A percentile compares a stretch with the other conserved stretches of the same genome.
Evolutionary conservation across 2,113 vertebrate species (phyloP).

Genomic region (Cavia porcellus): DNA sequence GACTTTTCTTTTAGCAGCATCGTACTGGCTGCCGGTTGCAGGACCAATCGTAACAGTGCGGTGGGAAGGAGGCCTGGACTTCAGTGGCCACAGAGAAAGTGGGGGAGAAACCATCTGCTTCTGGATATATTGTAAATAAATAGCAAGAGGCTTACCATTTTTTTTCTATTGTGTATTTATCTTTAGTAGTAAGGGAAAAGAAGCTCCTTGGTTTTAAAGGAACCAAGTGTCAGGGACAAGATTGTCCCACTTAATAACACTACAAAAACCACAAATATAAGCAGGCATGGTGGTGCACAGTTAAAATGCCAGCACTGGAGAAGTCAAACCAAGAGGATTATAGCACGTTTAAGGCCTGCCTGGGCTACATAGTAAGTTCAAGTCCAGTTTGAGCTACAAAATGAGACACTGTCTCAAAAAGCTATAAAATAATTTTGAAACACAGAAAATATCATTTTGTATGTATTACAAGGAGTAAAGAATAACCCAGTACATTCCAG

Average conservation of each 20-base stretch:
- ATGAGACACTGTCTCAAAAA: not conserved
- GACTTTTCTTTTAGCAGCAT: not conserved
- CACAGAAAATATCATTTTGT: not conserved
- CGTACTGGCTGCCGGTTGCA: not conserved
- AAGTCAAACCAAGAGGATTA: not conserved
- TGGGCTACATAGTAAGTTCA: not conserved
- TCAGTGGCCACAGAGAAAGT: not conserved
- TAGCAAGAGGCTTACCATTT: not conserved
- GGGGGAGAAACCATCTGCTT: not conserved
- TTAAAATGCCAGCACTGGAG: not conserved
- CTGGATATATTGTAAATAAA: not conserved
- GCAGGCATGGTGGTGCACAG: not conserved
- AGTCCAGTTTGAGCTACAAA: not conserved
- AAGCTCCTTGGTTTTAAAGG: not conserved
- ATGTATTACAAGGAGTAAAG: not conserved
- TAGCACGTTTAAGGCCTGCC: not conserved
- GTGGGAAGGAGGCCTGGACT: not conserved
- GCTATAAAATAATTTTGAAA: not conserved
- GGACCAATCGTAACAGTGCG: not conserved
- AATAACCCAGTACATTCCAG: not conserved
- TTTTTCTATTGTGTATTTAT: not conserved
- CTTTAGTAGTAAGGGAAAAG: not conserved
- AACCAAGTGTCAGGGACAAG: not conserved
- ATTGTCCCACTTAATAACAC: not conserved
- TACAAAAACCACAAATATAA: not conserved